A percentile compares a stretch with the other conserved stretches of the same genome.
These are phyloP conservation scores for Aulostomus chinensis DNA, from an alignment of 2,797 vertebrate species.

Conservation along the genomic window DNA sequence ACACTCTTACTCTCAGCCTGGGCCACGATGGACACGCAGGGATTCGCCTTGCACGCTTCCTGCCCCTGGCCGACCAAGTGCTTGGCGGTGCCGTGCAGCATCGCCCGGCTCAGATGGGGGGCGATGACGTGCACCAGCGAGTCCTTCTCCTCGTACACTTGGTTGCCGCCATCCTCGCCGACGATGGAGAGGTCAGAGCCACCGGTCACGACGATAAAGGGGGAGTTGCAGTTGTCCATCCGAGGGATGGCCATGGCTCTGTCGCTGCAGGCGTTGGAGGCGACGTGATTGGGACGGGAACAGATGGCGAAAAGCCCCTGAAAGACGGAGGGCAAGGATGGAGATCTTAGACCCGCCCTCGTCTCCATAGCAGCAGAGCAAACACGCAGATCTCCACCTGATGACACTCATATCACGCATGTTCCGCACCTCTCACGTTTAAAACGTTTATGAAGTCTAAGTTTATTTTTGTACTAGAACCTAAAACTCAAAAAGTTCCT, in stretches of 20 bases:
- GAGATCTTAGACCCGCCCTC: too few relatives aligned
- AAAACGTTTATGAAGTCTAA: too few relatives aligned
- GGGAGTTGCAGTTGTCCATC: constrained; percentile 61
- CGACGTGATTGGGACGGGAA: too few relatives aligned
- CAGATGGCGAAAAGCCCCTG: too few relatives aligned
- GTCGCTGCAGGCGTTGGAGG: too few relatives aligned
- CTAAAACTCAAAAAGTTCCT: too few relatives aligned
- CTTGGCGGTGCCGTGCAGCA: constrained; percentile 88
- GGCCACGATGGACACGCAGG: constrained; percentile 84
- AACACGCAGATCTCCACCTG: too few relatives aligned
- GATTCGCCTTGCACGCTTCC: constrained; percentile 29
- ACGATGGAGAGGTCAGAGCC: constrained; percentile 42
- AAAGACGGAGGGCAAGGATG: too few relatives aligned
- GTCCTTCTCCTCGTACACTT: constrained; percentile 24
- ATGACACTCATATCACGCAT: too few relatives aligned
- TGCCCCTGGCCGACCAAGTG: constrained; percentile 72
- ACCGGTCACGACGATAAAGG: constrained; percentile 51
- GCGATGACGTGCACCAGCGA: constrained; percentile 50
- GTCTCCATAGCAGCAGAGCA: too few relatives aligned
- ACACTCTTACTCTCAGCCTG: constrained; percentile 93
- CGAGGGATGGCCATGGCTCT: constrained; percentile 67
- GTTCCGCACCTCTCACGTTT: too few relatives aligned
- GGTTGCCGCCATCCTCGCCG: constrained; percentile 35
- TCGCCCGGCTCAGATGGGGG: constrained; percentile 70
- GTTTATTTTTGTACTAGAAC: too few relatives aligned